These are phyloP conservation scores for Promerops cafer DNA, from an alignment of 2,113 vertebrate genomes.

Conservation along the genomic window DNA sequence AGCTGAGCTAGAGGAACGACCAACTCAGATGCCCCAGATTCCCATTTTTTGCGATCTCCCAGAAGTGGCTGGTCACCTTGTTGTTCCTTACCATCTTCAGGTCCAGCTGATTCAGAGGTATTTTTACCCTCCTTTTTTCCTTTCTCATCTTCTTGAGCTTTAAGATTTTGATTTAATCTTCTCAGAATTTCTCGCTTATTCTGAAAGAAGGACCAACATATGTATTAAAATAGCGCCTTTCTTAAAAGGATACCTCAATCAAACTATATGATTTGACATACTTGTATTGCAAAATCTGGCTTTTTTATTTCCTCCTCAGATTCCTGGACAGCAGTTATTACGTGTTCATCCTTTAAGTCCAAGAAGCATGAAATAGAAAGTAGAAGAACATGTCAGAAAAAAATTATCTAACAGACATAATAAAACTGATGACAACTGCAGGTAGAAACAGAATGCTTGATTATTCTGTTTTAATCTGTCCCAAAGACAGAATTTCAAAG, in stretches of 20 bases:
- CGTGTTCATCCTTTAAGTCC: conserved; percentile 63
- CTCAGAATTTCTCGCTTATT: conserved; percentile 89
- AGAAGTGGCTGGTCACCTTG: conserved; percentile 42
- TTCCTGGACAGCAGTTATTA: conserved; percentile 45
- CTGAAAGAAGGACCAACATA: conserved; percentile 66
- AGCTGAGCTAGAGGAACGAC: conserved; percentile 79
- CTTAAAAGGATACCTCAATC: not conserved
- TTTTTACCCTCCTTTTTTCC: conserved; percentile 4
- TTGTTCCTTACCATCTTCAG: conserved; percentile 57
- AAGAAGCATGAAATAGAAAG: conserved; percentile 16
- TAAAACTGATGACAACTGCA: not conserved
- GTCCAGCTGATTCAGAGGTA: not conserved
- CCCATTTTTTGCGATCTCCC: conserved; percentile 90
- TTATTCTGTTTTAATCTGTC: not conserved
- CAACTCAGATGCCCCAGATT: conserved; percentile 72
- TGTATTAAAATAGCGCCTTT: not conserved
- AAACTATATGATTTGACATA: conserved; percentile 53
- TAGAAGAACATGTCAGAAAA: not conserved
- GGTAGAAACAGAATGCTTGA: not conserved
- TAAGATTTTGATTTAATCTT: conserved; percentile 90
- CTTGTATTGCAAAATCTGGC: conserved; percentile 65
- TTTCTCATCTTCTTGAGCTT: conserved; percentile 74
- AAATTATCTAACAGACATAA: not conserved
- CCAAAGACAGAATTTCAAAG: not conserved
- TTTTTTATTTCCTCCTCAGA: conserved; percentile 64